Base-by-base conservation (phyloP, 2,888 invertebrate species). In the Heteromurus nitidus region DNA sequence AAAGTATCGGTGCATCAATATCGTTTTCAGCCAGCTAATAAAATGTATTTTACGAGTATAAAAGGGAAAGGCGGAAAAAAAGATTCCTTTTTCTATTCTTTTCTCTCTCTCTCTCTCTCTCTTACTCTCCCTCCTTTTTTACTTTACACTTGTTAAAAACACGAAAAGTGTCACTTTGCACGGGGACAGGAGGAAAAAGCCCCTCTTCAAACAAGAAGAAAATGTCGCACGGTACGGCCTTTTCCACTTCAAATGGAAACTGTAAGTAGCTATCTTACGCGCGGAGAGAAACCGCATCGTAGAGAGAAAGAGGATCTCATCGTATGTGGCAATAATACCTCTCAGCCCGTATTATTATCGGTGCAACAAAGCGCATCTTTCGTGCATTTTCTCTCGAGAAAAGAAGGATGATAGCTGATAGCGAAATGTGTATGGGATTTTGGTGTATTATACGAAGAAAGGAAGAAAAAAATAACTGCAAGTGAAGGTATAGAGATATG, bases 21-120 rank as follows among this genome's bases (percentile, higher is more conserved):
- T 70, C 69, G 64, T 77, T 77, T 77, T 69, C 47, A 77, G 69
- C 53, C 70, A 77, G 77, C 70, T 70, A 77, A 77, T 77, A 77
- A 77, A 77, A 77, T 70, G 77, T 77, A 70, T 70, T 77, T 77
- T 70, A 77, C 62, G 70, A 70, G 62, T n/a, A n/a, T n/a, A n/a
- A n/a, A n/a, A n/a, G n/a, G n/a, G n/a, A n/a, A n/a, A n/a, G n/a
- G n/a, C n/a, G 9, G 44, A 44, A 55, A 69, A 36, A 50, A 42
- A 77, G 26, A 18, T 50, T n/a, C 24, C 36, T 11, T 47, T n/a
- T n/a, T n/a, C 13, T 28, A 24, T 47, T 22, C 13, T 30, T 24
- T 75, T 30, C 42, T 30, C 53, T 28, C n/a, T n/a, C n/a, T n/a
- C n/a, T n/a, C n/a, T n/a, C n/a, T n/a, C n/a, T n/a, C n/a, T n/a